phyloP scores from a whole-genome alignment of 2,888 invertebrate species.

The Pimpla rufipes region DNA sequence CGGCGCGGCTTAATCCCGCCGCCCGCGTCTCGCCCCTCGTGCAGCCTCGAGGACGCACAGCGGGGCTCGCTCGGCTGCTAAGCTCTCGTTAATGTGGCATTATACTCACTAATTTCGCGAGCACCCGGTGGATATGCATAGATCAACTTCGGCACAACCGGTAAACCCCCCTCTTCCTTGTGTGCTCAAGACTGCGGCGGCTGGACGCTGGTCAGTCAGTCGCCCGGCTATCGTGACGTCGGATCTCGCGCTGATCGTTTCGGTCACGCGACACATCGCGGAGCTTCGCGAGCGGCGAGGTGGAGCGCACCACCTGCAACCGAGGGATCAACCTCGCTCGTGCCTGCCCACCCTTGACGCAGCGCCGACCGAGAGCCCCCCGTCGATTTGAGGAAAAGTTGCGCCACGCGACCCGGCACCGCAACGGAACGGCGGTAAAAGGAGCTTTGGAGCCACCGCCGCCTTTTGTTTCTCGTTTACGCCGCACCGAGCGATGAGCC shows the following conservation, averaged over 20 bases:
- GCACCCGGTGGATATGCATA: constrained; percentile 15
- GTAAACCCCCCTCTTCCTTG: constrained; percentile 52
- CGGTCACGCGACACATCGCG: constrained; percentile 77
- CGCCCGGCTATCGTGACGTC: constrained; percentile 71
- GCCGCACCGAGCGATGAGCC: no score
- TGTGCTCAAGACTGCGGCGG: constrained; percentile 58
- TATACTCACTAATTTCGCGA: constrained; percentile 1
- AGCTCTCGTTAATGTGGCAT: constrained; percentile 7
- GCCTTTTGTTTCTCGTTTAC: constrained; percentile 49
- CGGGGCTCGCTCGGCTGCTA: neutral
- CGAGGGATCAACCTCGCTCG: no score
- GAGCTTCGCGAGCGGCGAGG: constrained; percentile 30
- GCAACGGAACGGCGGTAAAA: constrained; percentile 24
- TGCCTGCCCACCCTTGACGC: constrained; percentile 30
- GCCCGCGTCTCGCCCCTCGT: no score
- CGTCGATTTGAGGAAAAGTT: constrained; percentile 41
- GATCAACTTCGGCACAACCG: constrained; percentile 47
- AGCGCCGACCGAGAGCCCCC: constrained; percentile 7
- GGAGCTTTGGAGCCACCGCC: no score
- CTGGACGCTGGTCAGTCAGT: constrained; percentile 65
- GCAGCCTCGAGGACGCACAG: no score
- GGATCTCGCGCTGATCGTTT: constrained; percentile 76
- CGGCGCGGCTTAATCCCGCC: neutral
- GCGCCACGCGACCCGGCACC: constrained; percentile 44
- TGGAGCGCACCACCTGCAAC: no score